Percentiles rank a stretch among this genome's conserved stretches.
Evolutionary conservation across 2,888 invertebrate species (phyloP).

Genomic region (Noctuana brunneofusca): DNA sequence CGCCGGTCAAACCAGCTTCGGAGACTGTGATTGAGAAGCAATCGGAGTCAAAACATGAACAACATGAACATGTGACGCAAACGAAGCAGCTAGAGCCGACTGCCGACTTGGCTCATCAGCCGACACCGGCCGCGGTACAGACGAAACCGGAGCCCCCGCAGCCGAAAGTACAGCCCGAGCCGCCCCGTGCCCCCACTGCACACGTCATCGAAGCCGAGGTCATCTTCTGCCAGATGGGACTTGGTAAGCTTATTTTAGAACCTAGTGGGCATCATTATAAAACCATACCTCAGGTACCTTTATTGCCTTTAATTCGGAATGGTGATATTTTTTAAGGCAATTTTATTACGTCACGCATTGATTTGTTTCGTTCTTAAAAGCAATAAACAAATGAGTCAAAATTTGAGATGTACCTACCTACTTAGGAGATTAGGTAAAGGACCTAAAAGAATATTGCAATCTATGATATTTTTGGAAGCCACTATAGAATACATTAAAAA

Average conservation of each 20-base stretch:
- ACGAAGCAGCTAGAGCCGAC: constrained; percentile 38
- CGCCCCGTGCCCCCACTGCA: constrained; percentile 61
- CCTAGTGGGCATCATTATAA: too few species aligned
- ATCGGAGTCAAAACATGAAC: constrained; percentile 38
- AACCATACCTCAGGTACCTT: too few species aligned
- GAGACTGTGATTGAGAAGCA: constrained; percentile 68
- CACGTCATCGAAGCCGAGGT: constrained; percentile 86
- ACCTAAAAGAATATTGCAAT: too few species aligned
- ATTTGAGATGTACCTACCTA: too few species aligned
- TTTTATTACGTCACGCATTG: constrained; percentile 34
- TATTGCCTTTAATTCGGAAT: not conserved
- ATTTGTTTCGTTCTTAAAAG: not conserved
- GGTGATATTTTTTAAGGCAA: not conserved
- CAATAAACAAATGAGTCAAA: not conserved
- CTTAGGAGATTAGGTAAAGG: too few species aligned
- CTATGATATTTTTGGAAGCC: too few species aligned
- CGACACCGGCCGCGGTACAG: constrained; percentile 36
- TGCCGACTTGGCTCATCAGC: constrained; percentile 34
- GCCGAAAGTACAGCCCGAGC: constrained; percentile 45
- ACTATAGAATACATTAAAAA: too few species aligned
- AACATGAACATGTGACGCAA: constrained; percentile 41
- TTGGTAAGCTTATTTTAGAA: constrained; percentile 79
- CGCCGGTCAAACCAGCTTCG: constrained; percentile 42
- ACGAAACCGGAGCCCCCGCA: constrained; percentile 42
- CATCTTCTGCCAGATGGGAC: constrained; percentile 88